A percentile compares a stretch with the other conserved stretches of the same genome.
Conservation (phyloP, 2,888 invertebrate genomes). For the Phorcus lineatus region DNA sequence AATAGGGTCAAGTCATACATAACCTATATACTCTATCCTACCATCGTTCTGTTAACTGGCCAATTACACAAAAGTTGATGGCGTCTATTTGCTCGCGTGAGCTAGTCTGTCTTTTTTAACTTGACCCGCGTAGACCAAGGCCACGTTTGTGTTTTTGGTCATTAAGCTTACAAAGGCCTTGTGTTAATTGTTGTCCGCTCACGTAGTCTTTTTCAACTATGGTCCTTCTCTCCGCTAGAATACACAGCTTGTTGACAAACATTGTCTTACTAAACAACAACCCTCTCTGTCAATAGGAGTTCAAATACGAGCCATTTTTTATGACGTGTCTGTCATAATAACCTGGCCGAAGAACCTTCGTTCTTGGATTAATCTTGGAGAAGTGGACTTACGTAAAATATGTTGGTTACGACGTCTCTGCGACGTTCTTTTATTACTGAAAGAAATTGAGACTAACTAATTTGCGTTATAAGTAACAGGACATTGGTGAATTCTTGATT, state of each 20-base stretch:
- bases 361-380: too few relatives aligned
- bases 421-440: too few relatives aligned
- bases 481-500: too few relatives aligned
- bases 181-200: not conserved
- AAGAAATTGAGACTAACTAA: too few relatives aligned
- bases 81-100: not conserved
- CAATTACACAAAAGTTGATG: not conserved
- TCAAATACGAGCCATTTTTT: not conserved
- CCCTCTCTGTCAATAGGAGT: not conserved
- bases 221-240: not conserved
- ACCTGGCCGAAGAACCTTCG: not conserved
- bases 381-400: too few relatives aligned
- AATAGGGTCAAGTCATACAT: not conserved
- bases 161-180: not conserved
- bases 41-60: not conserved
- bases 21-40: not conserved
- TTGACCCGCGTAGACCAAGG: not conserved
- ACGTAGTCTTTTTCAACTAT: not conserved
- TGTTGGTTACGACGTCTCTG: too few relatives aligned
- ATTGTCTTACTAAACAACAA: not conserved
- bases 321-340: not conserved
- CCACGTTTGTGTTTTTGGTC: not conserved
- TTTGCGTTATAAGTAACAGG: too few relatives aligned
- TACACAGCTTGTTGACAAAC: slow-evolving; percentile 10
- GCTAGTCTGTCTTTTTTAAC: not conserved